phyloP scores from a whole-genome alignment of 2,888 invertebrate species.

The Leistus spinibarbis region DNA sequence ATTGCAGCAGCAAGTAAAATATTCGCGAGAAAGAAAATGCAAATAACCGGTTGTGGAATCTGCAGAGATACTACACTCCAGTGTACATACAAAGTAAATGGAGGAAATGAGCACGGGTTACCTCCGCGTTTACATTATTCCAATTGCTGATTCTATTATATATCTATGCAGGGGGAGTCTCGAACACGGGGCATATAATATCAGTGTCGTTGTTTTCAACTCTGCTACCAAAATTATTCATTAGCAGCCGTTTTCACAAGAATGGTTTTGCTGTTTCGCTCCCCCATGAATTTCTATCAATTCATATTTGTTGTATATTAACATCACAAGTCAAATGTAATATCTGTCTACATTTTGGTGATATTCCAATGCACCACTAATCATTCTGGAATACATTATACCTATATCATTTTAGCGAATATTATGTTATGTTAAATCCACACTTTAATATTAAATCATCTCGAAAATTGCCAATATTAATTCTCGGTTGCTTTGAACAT shows the following conservation, averaged over 20 bases:
- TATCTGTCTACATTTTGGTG: no score
- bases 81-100: not conserved
- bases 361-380: no score
- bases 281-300: not conserved
- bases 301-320: not conserved
- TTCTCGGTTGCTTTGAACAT: no score
- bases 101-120: not conserved
- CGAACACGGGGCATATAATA: not conserved
- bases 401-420: no score
- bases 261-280: not conserved
- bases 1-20: not conserved
- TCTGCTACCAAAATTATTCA: not conserved
- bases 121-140: not conserved
- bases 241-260: not conserved
- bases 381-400: no score
- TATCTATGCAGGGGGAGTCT: not conserved
- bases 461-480: no score
- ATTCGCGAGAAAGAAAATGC: not conserved
- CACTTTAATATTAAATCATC: no score
- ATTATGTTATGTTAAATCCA: no score
- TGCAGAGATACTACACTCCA: no score
- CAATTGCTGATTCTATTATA: not conserved
- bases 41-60: not conserved
- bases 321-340: not conserved
- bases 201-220: not conserved